Evolutionary conservation across 2,888 invertebrate genomes (phyloP).

Genomic region (Stictocephala bisonia): DNA sequence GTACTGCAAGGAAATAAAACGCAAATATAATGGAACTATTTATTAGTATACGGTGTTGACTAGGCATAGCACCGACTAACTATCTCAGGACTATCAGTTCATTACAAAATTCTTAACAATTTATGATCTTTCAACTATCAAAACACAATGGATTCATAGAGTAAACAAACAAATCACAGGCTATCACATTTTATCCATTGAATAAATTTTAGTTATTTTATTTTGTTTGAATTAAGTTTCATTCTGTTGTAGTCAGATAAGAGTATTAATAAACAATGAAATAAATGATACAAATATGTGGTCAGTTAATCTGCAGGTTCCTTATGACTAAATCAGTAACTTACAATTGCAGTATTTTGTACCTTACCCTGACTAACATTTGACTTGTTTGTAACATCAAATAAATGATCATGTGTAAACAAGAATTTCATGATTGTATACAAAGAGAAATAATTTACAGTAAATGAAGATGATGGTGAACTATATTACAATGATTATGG

Average conservation of each 20-base stretch:
- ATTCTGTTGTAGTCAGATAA: no score
- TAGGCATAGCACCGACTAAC: constrained; percentile 28
- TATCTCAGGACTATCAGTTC: constrained; percentile 38
- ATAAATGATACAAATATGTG: no score
- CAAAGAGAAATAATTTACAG: constrained; percentile 30
- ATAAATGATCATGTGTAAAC: background rate
- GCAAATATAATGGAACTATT: no score
- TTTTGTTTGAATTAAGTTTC: no score
- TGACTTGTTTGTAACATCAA: no score
- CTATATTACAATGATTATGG: constrained; percentile 43
- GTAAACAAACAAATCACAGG: constrained; percentile 21
- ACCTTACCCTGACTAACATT: no score
- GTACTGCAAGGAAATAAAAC: no score
- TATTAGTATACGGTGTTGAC: constrained; percentile 30
- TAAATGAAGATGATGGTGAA: constrained; percentile 26
- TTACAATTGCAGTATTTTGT: no score
- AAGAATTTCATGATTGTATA: constrained; percentile 11
- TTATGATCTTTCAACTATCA: constrained; percentile 7
- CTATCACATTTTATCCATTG: constrained; percentile 27
- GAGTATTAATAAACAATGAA: no score
- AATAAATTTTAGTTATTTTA: background rate
- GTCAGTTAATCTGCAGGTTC: no score
- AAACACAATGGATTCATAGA: constrained; percentile 5
- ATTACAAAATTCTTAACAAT: constrained; percentile 16
- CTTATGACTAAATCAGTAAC: no score